Conservation (phyloP, 2,797 vertebrate genomes). For the Xiphorhynchus erythropygius region DNA sequence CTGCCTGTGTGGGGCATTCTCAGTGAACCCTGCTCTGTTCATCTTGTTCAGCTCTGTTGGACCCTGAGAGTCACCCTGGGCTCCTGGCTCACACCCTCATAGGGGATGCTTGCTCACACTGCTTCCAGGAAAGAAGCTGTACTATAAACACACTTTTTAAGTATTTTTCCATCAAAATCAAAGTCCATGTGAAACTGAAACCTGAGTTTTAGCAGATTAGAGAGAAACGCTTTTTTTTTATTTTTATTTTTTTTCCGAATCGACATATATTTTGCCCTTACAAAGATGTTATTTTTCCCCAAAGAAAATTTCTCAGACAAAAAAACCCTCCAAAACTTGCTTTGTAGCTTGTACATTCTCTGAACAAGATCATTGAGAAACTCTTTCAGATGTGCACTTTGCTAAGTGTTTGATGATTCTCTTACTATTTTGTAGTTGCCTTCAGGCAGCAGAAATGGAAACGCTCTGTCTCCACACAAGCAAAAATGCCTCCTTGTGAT, state of each 20-base stretch:
- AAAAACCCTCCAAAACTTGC: background rate
- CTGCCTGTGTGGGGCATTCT: fast-evolving
- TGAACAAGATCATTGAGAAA: background rate
- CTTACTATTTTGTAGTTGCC: constrained; percentile 66
- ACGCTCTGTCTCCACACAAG: constrained; percentile 32
- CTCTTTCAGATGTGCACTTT: background rate
- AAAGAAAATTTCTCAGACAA: background rate
- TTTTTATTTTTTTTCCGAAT: background rate
- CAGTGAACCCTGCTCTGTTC: background rate
- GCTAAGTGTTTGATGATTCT: background rate
- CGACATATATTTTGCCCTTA: background rate
- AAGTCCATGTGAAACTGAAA: background rate
- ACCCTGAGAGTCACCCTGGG: background rate
- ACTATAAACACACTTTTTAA: background rate
- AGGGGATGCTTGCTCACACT: background rate
- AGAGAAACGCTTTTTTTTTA: fast-evolving
- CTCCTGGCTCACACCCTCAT: fast-evolving
- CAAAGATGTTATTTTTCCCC: background rate
- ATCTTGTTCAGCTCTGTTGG: background rate
- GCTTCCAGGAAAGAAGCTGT: background rate
- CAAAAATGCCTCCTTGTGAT: constrained; percentile 86
- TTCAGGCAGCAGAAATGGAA: constrained; percentile 70
- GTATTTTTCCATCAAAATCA: background rate
- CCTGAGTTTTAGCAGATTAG: background rate
- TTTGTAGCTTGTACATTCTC: background rate